A percentile compares a stretch with the other conserved stretches of the same genome.
Conservation (phyloP, 2,888 invertebrate genomes). For the Heliconius aoede region DNA sequence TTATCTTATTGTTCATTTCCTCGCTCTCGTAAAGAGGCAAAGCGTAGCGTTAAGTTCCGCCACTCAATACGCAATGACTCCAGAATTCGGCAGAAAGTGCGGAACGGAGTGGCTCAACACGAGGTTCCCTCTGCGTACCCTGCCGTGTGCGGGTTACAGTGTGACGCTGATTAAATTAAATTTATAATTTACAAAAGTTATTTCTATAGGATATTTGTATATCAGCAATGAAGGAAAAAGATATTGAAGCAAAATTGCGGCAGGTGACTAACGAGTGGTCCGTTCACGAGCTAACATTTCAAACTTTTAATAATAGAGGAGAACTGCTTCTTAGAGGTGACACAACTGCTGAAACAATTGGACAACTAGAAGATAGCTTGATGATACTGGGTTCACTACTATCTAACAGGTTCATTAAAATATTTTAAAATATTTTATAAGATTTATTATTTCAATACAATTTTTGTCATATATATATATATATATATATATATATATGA, state of each 20-base stretch:
- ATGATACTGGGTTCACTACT: constrained; percentile 97
- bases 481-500: no score
- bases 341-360: constrained; percentile 97
- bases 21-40: no score
- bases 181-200: constrained; percentile 17
- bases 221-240: constrained; percentile 98
- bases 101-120: no score
- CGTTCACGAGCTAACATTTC: constrained; percentile 95
- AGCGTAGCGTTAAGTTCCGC: no score
- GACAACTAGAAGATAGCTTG: constrained; percentile 97
- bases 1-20: no score
- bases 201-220: constrained; percentile 93
- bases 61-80: no score
- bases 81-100: no score
- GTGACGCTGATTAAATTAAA: no score
- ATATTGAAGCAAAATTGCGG: constrained; percentile 97
- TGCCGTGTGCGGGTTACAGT: no score
- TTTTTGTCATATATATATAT: no score
- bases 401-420: constrained; percentile 88
- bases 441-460: no score
- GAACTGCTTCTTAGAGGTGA: constrained; percentile 96
- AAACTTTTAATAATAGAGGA: constrained; percentile 97
- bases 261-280: constrained; percentile 98
- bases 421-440: neutral
- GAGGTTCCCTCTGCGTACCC: no score